A percentile compares a stretch with the other conserved stretches of the same genome.
These are phyloP conservation scores for Mobula birostris DNA, from an alignment of 2,113 vertebrate genomes.

Conservation along the genomic window DNA sequence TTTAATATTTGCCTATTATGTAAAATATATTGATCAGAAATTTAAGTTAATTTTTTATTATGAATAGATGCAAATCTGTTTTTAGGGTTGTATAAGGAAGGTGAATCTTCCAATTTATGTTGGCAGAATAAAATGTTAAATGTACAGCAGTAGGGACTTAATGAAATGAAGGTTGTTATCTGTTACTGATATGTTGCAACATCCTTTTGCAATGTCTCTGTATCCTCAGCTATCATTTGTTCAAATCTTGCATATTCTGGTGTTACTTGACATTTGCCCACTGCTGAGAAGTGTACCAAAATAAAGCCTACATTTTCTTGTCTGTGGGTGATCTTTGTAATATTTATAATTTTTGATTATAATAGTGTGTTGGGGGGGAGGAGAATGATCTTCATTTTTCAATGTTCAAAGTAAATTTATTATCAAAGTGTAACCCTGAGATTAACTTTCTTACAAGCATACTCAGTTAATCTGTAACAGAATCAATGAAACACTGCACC, in stretches of 20 bases:
- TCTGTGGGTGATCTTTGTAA: conserved; percentile 39
- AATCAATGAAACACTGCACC: no score
- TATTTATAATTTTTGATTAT: neutral
- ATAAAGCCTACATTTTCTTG: conserved; percentile 52
- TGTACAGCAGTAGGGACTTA: neutral
- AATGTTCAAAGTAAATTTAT: no score
- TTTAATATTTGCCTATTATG: conserved; percentile 37
- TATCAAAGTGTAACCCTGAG: no score
- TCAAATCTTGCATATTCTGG: conserved; percentile 53
- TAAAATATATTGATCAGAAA: conserved; percentile 26
- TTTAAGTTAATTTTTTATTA: conserved; percentile 37
- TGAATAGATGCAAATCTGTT: conserved; percentile 24
- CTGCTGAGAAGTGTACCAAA: conserved; percentile 53
- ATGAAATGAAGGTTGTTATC: neutral
- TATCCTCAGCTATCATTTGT: conserved; percentile 44
- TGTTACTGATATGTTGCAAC: conserved; percentile 24
- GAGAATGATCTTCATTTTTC: neutral
- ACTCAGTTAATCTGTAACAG: no score
- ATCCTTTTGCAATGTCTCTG: conserved; percentile 41
- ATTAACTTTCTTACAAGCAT: no score
- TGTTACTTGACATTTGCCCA: conserved; percentile 53
- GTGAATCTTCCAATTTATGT: neutral
- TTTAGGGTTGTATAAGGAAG: neutral
- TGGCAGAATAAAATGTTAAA: conserved; percentile 17
- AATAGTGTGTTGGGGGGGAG: no score